Base-by-base conservation (phyloP, 1,140 invertebrate genomes). In the Ephestia elutella region DNA sequence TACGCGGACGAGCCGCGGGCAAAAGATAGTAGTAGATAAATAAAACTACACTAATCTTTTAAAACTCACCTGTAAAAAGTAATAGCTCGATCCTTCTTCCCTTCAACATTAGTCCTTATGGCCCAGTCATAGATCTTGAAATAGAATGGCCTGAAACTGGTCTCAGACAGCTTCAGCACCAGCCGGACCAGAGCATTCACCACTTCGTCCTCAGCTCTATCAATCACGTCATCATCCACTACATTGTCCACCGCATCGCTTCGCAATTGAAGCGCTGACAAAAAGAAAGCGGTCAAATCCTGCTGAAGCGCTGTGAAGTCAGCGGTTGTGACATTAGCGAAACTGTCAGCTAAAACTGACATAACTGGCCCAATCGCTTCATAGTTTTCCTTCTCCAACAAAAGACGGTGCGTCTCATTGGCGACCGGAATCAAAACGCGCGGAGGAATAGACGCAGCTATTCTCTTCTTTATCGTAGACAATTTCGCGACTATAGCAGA, bases 81-180 rank as follows among this genome's bases (percentile, higher is more conserved):
- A 35, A 96, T 92, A 9, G 92, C 89, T 71, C 95, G 87, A 49
- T 93, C 91, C 63, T 90, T 92, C 18, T 91, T 87, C 11, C 85
- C 80, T 54, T 91, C 90, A 51, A 90, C 80, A 73, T 91, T 90
- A 57, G 85, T 79, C 64, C 92, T 89, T 38, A 93, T 89, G 1
- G 94, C 92, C 97, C 97, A 98, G 69, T 95, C 93, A 75, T 94
- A 96, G 2, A 98, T 90, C 83, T 94, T 95, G 62, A 94, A 93
- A 83, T 96, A 97, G 54, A 98, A 91, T 3, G 96, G 95, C 66
- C 94, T 92, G 79, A 98, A 98, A 17, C 92, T 93, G 0, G 92
- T 92, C 82, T 98, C 97, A 10, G 96, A 97, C 15, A 98, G 82
- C 82, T 97, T 97, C 5, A 98, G 85, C 18, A 97, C 92, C 57